Base-by-base conservation (phyloP, 1,140 invertebrate genomes). In the Eubasilissa regina region DNA sequence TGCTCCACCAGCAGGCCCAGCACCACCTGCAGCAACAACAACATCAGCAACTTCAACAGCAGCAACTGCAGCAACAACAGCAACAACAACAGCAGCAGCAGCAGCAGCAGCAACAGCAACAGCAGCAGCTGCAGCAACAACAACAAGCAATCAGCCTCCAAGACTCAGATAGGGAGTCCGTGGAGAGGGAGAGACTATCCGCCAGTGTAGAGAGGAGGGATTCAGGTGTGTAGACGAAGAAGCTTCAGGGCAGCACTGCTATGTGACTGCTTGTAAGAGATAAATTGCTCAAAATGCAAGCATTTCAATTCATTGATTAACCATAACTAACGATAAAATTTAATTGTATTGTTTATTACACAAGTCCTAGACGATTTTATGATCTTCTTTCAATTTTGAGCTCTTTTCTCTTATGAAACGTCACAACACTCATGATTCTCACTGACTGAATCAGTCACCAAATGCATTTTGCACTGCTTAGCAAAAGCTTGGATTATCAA, bases 101-200 rank as follows among this genome's bases (percentile, higher is more conserved):
- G 21, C 85, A 86, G 17, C 86, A 87, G 72, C 90, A 90, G 35
- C 44, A 62, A 88, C 89, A 81, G 89, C 90, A 55, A 88, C 90
- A 60, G 92, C 91, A 53, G 88, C 91, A 72, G 35, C 48, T 21
- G n/a, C 48, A 21, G 0, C 21, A 21, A 15, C 70, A 53, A 13
- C 47, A 21, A 15, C 19, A 19, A 47, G 51, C 70, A n/a, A 55
- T 56, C 70, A 74, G 53, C 70, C 70, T 74, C 53, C 90, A 92
- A 44, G 83, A 85, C n/a, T 86, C 87, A 70, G 86, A 86, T 77
- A 79, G 86, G 44, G 84, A 81, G 76, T 88, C 88, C 11, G 84
- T 81, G 7, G 87, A 89, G 80, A 83, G 87, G 11, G 88, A 89
- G 44, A 85, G 87, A 4, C 88, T 87, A 83, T 81, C 85, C 43